Evolutionary conservation across 2,797 vertebrate species (phyloP).

Genomic region (Sorex maritimensis): DNA sequence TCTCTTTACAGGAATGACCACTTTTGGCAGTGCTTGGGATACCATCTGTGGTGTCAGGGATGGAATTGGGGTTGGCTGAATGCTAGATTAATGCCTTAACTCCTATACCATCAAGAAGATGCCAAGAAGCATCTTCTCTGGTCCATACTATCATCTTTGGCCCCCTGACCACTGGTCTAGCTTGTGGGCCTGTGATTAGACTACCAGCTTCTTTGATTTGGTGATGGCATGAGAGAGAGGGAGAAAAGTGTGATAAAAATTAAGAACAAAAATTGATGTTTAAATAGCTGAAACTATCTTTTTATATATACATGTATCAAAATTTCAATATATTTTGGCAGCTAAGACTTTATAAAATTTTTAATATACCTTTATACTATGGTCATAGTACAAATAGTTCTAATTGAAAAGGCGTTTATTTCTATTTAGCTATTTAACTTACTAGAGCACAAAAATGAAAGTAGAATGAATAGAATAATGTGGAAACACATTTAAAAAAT

Average conservation of each 20-base stretch:
- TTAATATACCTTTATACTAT: conserved; percentile 55
- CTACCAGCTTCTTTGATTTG: conserved; percentile 44
- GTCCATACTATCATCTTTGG: background rate
- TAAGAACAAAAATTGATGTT: conserved; percentile 66
- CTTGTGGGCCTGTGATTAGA: background rate
- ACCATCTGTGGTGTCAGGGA: too few relatives aligned
- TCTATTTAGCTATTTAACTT: conserved; percentile 57
- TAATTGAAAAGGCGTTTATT: conserved; percentile 65
- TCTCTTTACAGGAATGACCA: too few relatives aligned
- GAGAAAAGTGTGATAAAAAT: too few relatives aligned
- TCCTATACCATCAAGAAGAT: too few relatives aligned
- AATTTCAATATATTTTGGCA: conserved; percentile 49
- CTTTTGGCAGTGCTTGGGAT: too few relatives aligned
- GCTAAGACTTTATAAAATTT: conserved; percentile 47
- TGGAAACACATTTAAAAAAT: conserved; percentile 60
- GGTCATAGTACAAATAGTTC: conserved; percentile 70
- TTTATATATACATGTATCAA: background rate
- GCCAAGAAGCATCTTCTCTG: background rate
- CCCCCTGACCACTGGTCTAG: background rate
- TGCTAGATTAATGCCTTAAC: too few relatives aligned
- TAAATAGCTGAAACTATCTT: conserved; percentile 13
- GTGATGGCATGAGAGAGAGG: background rate
- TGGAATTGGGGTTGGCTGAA: too few relatives aligned
- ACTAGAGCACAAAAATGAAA: conserved; percentile 65
- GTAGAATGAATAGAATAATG: conserved; percentile 58